These are phyloP conservation scores for Globodera rostochiensis DNA, from an alignment of 1,140 invertebrate genomes.

Conservation along the genomic window DNA sequence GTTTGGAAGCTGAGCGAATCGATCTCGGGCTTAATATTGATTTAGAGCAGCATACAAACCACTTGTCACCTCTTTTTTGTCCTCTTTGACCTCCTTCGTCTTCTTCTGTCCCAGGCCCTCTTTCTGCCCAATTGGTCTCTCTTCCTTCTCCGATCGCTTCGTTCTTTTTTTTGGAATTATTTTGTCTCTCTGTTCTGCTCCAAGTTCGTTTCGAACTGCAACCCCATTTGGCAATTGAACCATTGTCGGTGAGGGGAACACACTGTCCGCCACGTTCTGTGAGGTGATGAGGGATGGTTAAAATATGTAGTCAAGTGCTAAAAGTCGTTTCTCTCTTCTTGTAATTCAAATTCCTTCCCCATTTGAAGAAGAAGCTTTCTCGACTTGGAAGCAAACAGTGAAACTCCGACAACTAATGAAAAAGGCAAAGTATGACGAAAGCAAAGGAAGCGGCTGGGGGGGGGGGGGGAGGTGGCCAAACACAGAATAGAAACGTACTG, in stretches of 20 bases:
- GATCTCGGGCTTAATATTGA: background rate
- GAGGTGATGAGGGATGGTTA: background rate
- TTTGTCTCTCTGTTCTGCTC: background rate
- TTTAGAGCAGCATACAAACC: background rate
- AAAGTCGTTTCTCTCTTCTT: no score
- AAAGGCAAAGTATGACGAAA: no score
- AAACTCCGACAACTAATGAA: background rate
- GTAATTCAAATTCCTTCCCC: background rate
- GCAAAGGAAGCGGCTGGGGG: no score
- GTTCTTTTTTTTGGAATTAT: background rate
- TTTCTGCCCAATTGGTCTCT: background rate
- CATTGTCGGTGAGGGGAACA: background rate
- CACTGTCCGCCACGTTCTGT: background rate
- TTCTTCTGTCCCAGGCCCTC: background rate
- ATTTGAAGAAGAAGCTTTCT: background rate
- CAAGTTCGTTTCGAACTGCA: background rate
- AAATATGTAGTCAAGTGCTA: no score
- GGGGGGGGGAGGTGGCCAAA: background rate
- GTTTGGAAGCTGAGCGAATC: background rate
- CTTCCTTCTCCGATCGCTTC: background rate
- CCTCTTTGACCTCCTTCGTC: constrained; percentile 10
- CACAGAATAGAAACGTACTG: background rate
- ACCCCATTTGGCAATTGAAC: background rate
- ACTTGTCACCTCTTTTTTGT: background rate
- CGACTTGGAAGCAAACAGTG: background rate